A percentile compares a stretch with the other conserved stretches of the same genome.
These are phyloP conservation scores for Leptodirus hochenwartii DNA, from an alignment of 2,888 invertebrate species.

Conservation along the genomic window DNA sequence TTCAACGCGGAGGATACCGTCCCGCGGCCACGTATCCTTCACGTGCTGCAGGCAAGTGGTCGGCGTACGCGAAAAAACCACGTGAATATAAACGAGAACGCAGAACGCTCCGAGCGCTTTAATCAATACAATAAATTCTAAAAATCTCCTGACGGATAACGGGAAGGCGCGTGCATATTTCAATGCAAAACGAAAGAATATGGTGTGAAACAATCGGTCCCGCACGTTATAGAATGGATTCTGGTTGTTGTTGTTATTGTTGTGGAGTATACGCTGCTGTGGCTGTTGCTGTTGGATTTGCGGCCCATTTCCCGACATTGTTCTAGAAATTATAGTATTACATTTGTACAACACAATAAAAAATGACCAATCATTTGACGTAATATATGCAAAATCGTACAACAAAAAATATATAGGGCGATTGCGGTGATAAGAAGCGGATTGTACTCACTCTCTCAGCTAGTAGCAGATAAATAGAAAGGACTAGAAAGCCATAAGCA, in stretches of 20 bases:
- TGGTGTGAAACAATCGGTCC: conserved; percentile 83
- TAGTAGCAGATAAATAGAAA: too few species aligned
- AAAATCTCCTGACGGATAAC: conserved; percentile 56
- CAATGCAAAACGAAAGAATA: conserved; percentile 83
- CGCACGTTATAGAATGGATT: conserved; percentile 71
- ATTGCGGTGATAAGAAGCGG: too few species aligned
- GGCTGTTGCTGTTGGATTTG: too few species aligned
- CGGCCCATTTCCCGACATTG: too few species aligned
- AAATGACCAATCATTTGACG: too few species aligned
- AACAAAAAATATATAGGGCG: too few species aligned
- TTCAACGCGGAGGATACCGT: conserved; percentile 87
- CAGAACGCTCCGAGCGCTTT: conserved; percentile 76
- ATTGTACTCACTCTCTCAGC: too few species aligned
- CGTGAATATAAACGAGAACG: conserved; percentile 86
- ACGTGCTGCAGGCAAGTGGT: conserved; percentile 85
- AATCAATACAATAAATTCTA: conserved; percentile 67
- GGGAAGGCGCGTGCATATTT: conserved; percentile 86
- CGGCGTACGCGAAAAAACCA: conserved; percentile 81
- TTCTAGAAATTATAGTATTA: too few species aligned
- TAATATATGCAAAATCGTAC: too few species aligned
- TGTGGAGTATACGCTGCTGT: too few species aligned
- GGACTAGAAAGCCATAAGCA: too few species aligned
- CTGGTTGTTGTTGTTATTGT: conserved; percentile 43
- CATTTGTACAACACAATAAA: too few species aligned
- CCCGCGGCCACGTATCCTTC: conserved; percentile 80